Percentiles rank a stretch among this genome's conserved stretches.
Evolutionary conservation across 2,797 vertebrate genomes (phyloP).

Genomic region (Streptopelia turtur): DNA sequence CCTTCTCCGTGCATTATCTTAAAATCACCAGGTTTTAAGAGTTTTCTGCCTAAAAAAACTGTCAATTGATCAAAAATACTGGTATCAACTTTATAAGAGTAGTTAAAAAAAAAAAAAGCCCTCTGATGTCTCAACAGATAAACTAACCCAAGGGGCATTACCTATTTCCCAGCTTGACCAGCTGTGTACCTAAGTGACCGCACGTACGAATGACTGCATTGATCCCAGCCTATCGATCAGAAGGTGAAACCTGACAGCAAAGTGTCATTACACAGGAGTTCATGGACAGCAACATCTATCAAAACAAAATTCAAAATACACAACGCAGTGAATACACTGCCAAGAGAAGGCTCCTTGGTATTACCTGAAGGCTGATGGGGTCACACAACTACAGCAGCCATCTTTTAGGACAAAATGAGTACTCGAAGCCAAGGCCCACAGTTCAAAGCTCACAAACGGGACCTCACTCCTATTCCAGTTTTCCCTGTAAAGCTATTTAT

Average conservation of each 20-base stretch:
- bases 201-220: neutral
- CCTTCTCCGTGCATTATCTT: neutral
- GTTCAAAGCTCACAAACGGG: neutral
- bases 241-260: neutral
- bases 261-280: neutral
- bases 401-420: neutral
- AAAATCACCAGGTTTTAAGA: neutral
- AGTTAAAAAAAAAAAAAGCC: neutral
- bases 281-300: neutral
- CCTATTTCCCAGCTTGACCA: rapidly evolving
- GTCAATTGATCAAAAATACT: neutral
- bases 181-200: rapidly evolving
- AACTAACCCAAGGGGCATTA: rapidly evolving
- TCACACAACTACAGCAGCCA: neutral
- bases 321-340: neutral
- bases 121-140: neutral
- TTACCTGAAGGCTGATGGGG: neutral
- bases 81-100: neutral
- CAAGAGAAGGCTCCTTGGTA: neutral
- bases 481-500: constrained; percentile 46
- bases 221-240: neutral
- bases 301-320: neutral
- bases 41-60: neutral
- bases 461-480: neutral
- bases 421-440: neutral